Conservation (phyloP, 2,113 vertebrate genomes). For the Dissostichus mawsoni region DNA sequence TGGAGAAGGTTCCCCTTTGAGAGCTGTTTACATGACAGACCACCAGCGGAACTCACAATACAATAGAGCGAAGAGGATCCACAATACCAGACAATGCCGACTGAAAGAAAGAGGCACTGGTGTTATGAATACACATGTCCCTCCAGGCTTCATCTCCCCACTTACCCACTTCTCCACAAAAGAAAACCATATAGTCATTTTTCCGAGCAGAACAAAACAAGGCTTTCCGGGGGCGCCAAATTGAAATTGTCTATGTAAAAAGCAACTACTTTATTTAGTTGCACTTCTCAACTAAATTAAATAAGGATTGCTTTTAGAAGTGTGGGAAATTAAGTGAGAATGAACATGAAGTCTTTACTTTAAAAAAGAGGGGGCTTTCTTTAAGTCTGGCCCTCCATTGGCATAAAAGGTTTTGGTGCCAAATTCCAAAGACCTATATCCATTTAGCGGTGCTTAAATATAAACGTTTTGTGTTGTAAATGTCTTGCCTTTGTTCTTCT, state of each 20-base stretch:
- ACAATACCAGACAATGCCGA: conserved; percentile 46
- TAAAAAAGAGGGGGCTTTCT: no score
- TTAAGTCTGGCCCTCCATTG: no score
- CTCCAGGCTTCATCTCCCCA: conserved; percentile 35
- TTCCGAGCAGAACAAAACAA: conserved; percentile 27
- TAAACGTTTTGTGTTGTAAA: no score
- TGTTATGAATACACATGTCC: conserved; percentile 61
- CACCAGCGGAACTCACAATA: conserved; percentile 64
- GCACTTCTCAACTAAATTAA: neutral
- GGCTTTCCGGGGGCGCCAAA: conserved; percentile 1
- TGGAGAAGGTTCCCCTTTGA: conserved; percentile 48
- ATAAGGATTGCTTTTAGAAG: neutral
- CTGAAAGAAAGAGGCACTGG: conserved; percentile 37
- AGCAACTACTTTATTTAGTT: conserved; percentile 38
- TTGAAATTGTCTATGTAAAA: neutral
- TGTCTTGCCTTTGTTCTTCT: no score
- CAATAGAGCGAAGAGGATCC: conserved; percentile 67
- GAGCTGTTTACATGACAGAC: conserved; percentile 66
- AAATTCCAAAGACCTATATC: no score
- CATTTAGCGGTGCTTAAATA: no score
- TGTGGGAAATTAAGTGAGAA: conserved; percentile 27
- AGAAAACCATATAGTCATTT: conserved; percentile 46
- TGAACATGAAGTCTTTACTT: conserved; percentile 5
- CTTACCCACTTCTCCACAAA: conserved; percentile 38
- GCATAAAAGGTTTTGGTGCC: no score